Evolutionary conservation across 1,140 invertebrate genomes (phyloP), one percentile per base, ranked within the genome.

Genomic region (Amphibalanus amphitrite): DNA sequence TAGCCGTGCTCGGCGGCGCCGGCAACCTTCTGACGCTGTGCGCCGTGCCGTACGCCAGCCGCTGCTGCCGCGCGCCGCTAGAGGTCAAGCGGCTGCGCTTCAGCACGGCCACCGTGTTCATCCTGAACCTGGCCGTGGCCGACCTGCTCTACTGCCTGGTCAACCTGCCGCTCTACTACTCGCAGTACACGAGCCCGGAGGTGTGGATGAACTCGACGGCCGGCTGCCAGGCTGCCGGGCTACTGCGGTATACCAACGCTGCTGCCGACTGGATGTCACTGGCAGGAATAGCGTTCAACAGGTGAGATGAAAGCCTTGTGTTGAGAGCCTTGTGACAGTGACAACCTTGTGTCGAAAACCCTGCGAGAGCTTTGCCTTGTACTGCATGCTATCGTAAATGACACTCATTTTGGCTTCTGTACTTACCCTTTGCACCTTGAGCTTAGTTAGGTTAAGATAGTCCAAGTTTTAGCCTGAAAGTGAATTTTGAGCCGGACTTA

Each of bases 91-190:
- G 47, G 20, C 47, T 59, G 6, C 47, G 47, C 47, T 59, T 17
- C 47, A 59, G 47, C 47, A 28, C 74, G 3, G 74, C 73, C 72
- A 73, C 75, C 13, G 73, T 75, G 0, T 70, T 75, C n/a, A 73
- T 75, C 67, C 71, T 74, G 13, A 75, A 75, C 70, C 69, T 75
- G 20, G 71, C 73, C n/a, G 26, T 75, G 30, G 75, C 75, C 17
- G 75, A 75, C 69, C 65, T 75, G 23, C 73, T 71, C 47, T 75
- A 75, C 72, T 69, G 69, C 25, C 70, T 70, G 28, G 68, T 75
- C 70, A 74, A 72, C n/a, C 72, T 74, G 28, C 73, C 73, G 1
- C 15, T 74, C 29, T 73, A 72, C 13, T 71, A 69, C 23, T 67
- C 59, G 70, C 71, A 72, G 33, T 74, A 74, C 59, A 38, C 26